These are phyloP conservation scores for Netelia inedita DNA, from an alignment of 2,888 invertebrate genomes.

Conservation along the genomic window DNA sequence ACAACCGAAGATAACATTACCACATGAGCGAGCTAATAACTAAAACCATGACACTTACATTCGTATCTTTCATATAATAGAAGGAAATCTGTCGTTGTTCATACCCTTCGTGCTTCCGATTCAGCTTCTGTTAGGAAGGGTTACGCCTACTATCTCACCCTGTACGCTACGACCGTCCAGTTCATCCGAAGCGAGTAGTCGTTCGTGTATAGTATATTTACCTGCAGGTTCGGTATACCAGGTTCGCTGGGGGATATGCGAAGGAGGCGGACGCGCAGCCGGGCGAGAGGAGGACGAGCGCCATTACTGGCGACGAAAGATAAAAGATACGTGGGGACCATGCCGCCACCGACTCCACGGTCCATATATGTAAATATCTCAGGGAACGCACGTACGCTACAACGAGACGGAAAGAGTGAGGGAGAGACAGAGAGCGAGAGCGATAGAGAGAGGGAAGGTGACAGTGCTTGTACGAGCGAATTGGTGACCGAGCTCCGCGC, in stretches of 20 bases:
- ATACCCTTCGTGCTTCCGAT: constrained; percentile 37
- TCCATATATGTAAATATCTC: constrained; percentile 85
- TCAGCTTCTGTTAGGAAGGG: constrained; percentile 61
- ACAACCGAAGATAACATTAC: too few species aligned
- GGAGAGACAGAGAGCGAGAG: constrained; percentile 44
- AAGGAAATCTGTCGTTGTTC: constrained; percentile 18
- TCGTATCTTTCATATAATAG: background rate
- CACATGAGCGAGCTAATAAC: too few species aligned
- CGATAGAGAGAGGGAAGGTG: constrained; percentile 47
- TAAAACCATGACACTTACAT: too few species aligned
- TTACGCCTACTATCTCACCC: constrained; percentile 77
- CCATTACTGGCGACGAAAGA: constrained; percentile 81
- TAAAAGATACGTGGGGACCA: constrained; percentile 83
- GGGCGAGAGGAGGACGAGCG: constrained; percentile 69
- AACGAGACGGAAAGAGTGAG: constrained; percentile 65
- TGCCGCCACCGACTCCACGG: constrained; percentile 74
- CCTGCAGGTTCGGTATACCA: constrained; percentile 68
- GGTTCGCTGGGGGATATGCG: constrained; percentile 58
- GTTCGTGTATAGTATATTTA: constrained; percentile 74
- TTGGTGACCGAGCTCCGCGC: constrained; percentile 10
- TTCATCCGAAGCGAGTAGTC: constrained; percentile 69
- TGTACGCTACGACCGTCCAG: constrained; percentile 74
- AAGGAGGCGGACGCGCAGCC: constrained; percentile 78
- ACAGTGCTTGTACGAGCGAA: constrained; percentile 27
- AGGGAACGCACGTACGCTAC: constrained; percentile 79